phyloP scores from a whole-genome alignment of 2,888 invertebrate genomes.

The Cetonia aurata region DNA sequence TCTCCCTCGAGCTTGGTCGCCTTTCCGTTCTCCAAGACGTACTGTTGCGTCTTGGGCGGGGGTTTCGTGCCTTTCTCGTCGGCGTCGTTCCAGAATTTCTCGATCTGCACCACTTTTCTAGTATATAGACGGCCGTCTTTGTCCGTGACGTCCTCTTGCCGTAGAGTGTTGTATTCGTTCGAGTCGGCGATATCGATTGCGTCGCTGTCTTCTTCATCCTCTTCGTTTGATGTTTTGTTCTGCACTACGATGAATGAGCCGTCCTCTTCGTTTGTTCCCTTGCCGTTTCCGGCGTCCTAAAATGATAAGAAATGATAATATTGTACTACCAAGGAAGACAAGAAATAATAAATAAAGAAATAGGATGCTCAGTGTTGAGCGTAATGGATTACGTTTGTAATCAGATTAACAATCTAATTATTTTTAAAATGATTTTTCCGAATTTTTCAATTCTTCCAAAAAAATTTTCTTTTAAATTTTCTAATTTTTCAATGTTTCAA shows the following conservation, averaged over 20 bases:
- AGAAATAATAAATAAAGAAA: too few species aligned
- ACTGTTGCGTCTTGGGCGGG: slow-evolving; percentile 56
- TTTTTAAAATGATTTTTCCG: too few species aligned
- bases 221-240: slow-evolving; percentile 30
- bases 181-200: slow-evolving; percentile 42
- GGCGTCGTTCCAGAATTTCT: slow-evolving; percentile 70
- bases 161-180: slow-evolving; percentile 62
- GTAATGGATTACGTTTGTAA: too few species aligned
- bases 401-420: too few species aligned
- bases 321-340: neutral
- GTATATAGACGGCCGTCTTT: slow-evolving; percentile 68
- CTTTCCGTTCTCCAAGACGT: slow-evolving; percentile 55
- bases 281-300: slow-evolving; percentile 47
- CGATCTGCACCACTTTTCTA: slow-evolving; percentile 72
- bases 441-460: too few species aligned
- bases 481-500: too few species aligned
- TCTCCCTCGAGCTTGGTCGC: slow-evolving; percentile 54
- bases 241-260: slow-evolving; percentile 42
- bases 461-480: too few species aligned
- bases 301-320: slow-evolving; percentile 6
- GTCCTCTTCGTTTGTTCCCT: slow-evolving; percentile 32
- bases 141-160: slow-evolving; percentile 68
- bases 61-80: slow-evolving; percentile 54
- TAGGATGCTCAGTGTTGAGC: too few species aligned
- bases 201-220: slow-evolving; percentile 43